A percentile compares a stretch with the other conserved stretches of the same genome.
These are phyloP conservation scores for Anoplophora glabripennis DNA, from an alignment of 1,140 invertebrate genomes.

Conservation along the genomic window DNA sequence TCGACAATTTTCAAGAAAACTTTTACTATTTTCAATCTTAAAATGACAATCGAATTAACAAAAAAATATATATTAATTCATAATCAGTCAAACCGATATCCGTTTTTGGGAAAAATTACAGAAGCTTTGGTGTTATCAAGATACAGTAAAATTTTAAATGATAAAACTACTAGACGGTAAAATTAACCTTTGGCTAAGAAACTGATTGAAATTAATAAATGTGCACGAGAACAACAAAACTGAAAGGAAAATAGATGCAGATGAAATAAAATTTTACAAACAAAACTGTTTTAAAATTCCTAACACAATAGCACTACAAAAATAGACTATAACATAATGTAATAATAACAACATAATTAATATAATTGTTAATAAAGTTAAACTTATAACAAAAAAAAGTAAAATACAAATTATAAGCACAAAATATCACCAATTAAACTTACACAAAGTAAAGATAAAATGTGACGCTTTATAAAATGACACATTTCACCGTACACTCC, in stretches of 20 bases:
- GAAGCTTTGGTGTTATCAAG: conserved; percentile 7
- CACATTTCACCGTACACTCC: conserved; percentile 7
- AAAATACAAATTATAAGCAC: conserved; percentile 29
- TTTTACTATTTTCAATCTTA: conserved; percentile 13
- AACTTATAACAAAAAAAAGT: conserved; percentile 25
- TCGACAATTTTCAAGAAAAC: conserved; percentile 20
- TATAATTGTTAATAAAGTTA: conserved; percentile 25
- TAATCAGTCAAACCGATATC: conserved; percentile 11
- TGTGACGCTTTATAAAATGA: not conserved
- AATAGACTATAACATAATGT: conserved; percentile 40
- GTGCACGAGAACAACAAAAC: conserved; percentile 15
- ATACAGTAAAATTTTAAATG: conserved; percentile 5
- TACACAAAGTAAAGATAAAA: conserved; percentile 13
- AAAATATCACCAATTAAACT: conserved; percentile 30
- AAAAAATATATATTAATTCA: not conserved
- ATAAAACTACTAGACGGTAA: conserved; percentile 16
- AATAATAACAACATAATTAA: conserved; percentile 32
- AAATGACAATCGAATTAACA: conserved; percentile 12
- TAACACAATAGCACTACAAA: conserved; percentile 33
- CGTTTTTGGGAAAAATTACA: conserved; percentile 14
- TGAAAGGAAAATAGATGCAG: conserved; percentile 17
- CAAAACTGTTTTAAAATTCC: conserved; percentile 32
- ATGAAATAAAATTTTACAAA: conserved; percentile 36
- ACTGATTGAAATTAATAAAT: conserved; percentile 16
- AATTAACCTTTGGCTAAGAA: conserved; percentile 12